Base-by-base conservation (phyloP, 2,888 invertebrate genomes). In the Chalcosyrphus nemorum region DNA sequence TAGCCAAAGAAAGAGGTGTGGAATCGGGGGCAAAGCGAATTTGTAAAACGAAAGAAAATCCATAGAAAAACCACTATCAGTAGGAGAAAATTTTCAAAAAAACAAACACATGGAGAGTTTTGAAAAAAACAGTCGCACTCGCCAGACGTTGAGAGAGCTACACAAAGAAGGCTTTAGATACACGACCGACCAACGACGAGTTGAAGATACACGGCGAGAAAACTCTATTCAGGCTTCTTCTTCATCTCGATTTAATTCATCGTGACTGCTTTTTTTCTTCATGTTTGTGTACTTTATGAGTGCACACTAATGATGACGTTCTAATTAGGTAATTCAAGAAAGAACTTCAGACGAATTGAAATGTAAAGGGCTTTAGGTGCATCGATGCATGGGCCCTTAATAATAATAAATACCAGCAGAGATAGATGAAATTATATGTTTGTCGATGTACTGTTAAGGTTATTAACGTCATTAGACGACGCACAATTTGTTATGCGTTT, bases 51-150 rank as follows among this genome's bases (percentile, higher is more conserved):
- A 71, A 63, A 50, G 4, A 57, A 45, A 43, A 21, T 38, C 54
- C 54, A 27, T 9, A 6, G 13, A 27, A 15, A 54, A 17, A 17
- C 54, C 15, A 35, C 32, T 38, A 35, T 21, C 45, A 24, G 32
- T 15, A 56, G 50, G 72, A 77, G 65, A 59, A 72, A 82, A 72
- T 72, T 82, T 82, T 66, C 59, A 77, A 71, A 77, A 71, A 81
- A 77, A 71, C 77, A 77, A 82, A 77, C 38, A 77, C 38, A 76
- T 35, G 19, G 27, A 72, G 57, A 59, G 65, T 21, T 47, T 54
- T 74, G 66, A 54, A 81, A 75, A 70, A 75, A n/a, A n/a, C n/a
- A n/a, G 75, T 75, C 65, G 38, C 70, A 54, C 45, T 61, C 41
- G 2, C 24, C 24, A 24, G 24, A 24, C 4, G 24, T n/a, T n/a